phyloP scores from a whole-genome alignment of 2,888 invertebrate species.

The Dione juno region DNA sequence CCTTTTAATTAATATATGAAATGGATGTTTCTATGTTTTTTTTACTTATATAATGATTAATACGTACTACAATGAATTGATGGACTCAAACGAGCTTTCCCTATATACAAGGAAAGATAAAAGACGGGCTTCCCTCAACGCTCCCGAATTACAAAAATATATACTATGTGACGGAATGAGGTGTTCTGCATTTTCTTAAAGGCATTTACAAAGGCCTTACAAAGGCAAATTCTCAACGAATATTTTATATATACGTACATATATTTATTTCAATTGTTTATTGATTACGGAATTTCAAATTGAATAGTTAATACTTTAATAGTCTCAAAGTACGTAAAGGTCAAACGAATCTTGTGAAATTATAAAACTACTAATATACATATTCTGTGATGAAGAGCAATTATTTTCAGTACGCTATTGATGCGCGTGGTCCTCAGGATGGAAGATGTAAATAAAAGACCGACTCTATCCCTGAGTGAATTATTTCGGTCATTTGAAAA shows the following conservation, averaged over 20 bases:
- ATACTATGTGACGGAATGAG: no score
- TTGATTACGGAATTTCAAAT: constrained; percentile 7
- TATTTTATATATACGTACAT: background rate
- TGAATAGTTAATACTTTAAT: background rate
- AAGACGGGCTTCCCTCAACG: no score
- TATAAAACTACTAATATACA: constrained; percentile 30
- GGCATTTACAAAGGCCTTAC: no score
- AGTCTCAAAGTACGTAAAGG: constrained; percentile 10
- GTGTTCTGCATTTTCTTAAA: no score
- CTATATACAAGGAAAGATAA: no score
- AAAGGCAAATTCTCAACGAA: background rate
- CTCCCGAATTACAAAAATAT: no score
- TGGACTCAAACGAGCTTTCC: no score
- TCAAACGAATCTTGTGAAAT: constrained; percentile 34
- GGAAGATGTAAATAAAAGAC: constrained; percentile 52
- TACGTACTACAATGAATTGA: background rate
- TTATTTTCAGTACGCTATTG: background rate
- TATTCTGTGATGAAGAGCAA: background rate
- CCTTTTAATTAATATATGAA: background rate
- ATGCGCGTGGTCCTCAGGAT: constrained; percentile 39
- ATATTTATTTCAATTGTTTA: background rate
- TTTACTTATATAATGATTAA: background rate
- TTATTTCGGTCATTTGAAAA: constrained; percentile 66
- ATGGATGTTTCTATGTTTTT: background rate
- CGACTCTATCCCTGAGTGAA: constrained; percentile 57